Base-by-base conservation (phyloP, 2,113 vertebrate species). In the Pedetes capensis region DNA sequence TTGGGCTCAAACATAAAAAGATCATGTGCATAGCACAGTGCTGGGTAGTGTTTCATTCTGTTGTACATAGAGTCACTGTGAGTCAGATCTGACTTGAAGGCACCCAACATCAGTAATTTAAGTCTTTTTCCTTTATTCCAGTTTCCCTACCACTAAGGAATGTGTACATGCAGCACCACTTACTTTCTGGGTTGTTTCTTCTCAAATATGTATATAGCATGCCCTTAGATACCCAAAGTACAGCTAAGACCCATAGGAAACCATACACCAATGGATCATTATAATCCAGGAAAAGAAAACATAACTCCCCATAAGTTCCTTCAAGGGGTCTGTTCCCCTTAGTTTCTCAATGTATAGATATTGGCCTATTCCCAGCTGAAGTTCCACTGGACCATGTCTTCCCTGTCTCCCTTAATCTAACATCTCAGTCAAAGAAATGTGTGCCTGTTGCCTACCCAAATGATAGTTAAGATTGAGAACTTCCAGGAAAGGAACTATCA, bases 71-170 rank as follows among this genome's bases (percentile, higher is more conserved):
- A n/a, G n/a, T n/a, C n/a, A n/a, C n/a, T n/a, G n/a, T n/a, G n/a
- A n/a, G n/a, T n/a, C n/a, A n/a, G n/a, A n/a, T n/a, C n/a, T n/a
- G n/a, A n/a, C n/a, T n/a, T n/a, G n/a, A n/a, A n/a, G n/a, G n/a
- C n/a, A n/a, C n/a, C n/a, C n/a, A n/a, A n/a, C n/a, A n/a, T n/a
- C 47, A 25, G 20, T 68, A 72, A 8, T 87, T 78, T 95, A 78
- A 78, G 44, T 87, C n/a, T 20, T 34, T 29, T 61, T 44, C 0
- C 8, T 86, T 61, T 49, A 6, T 72, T 88, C 11, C 22, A 68
- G 14, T 63, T 32, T 55, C n/a, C 39, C 37, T 7, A 10, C 6
- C 32, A 69, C 27, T 17, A 27, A 95, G 39, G 16, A 72, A 72
- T 22, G 27, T 0, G 27, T 8, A 0, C 11, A n/a, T 11, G 11